A percentile compares a stretch with the other conserved stretches of the same genome.
Conservation (phyloP, 2,113 vertebrate genomes). For the Phaethornis superciliosus region DNA sequence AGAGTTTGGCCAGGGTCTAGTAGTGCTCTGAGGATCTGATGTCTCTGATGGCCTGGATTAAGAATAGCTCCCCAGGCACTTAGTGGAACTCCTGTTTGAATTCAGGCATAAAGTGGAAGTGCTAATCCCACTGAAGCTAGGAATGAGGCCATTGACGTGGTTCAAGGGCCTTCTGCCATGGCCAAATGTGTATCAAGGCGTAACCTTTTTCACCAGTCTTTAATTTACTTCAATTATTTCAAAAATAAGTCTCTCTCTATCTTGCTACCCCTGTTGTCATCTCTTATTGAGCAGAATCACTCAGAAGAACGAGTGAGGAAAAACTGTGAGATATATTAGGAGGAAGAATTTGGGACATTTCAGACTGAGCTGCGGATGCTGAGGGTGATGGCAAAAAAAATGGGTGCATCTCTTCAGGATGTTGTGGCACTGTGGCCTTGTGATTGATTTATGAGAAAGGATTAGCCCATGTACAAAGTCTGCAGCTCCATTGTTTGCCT, state of each 20-base stretch:
- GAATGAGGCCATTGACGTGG: not conserved
- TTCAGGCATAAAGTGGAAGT: not conserved
- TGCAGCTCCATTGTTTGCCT: not conserved
- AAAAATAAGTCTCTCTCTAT: not conserved
- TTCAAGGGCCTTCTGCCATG: not conserved
- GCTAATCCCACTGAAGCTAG: not conserved
- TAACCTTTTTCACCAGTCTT: not conserved
- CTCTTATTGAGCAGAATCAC: not conserved
- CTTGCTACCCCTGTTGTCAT: not conserved
- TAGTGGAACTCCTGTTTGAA: not conserved
- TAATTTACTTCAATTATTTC: not conserved
- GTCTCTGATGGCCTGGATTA: not conserved
- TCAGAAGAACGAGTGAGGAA: not conserved
- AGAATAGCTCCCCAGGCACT: not conserved
- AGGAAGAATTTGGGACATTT: not conserved
- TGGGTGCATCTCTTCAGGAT: not conserved
- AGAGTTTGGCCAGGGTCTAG: not conserved
- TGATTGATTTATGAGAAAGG: not conserved
- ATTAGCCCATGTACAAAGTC: not conserved
- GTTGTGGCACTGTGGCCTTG: not conserved
- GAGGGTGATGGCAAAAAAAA: not conserved
- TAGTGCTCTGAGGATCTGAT: not conserved
- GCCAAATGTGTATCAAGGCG: not conserved
- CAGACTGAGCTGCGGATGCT: not conserved
- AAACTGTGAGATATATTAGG: fast-evolving